Percentiles rank a stretch among this genome's conserved stretches.
phyloP scores from a whole-genome alignment of 2,113 vertebrate species.

The Takifugu flavidus region DNA sequence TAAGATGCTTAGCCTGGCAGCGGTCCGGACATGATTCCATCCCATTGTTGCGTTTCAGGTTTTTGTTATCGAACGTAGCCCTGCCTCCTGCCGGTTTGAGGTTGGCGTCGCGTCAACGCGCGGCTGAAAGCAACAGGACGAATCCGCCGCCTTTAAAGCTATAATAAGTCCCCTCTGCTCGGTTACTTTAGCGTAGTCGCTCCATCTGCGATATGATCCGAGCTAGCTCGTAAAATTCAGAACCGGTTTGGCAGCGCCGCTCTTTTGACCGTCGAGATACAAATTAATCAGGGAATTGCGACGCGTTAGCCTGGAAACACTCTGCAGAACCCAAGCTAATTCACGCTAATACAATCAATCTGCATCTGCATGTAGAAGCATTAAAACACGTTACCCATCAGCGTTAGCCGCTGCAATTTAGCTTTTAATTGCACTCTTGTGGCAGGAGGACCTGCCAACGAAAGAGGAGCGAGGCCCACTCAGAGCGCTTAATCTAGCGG shows the following conservation, averaged over 20 bases:
- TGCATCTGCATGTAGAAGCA: no score
- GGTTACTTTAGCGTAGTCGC: no score
- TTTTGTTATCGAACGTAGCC: conserved; percentile 21
- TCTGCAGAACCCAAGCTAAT: no score
- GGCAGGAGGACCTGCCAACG: not conserved
- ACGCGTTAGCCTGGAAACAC: no score
- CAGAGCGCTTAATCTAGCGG: not conserved
- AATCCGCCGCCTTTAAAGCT: not conserved
- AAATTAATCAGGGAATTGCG: no score
- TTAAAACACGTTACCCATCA: not conserved
- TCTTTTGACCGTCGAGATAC: no score
- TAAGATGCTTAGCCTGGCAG: conserved; percentile 45
- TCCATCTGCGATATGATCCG: no score
- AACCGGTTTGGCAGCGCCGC: no score
- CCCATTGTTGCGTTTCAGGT: conserved; percentile 17
- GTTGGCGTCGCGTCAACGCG: conserved; percentile 1
- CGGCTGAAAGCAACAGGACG: not conserved
- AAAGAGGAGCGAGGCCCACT: not conserved
- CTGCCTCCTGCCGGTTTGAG: conserved; percentile 47
- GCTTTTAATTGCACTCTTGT: not conserved
- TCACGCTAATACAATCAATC: no score
- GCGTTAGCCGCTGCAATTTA: not conserved
- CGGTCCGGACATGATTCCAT: conserved; percentile 37
- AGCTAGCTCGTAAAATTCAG: no score
- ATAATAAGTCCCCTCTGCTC: no score